phyloP scores from a whole-genome alignment of 64 coral and sea anemone genomes.

The Pocillopora verrucosa region DNA sequence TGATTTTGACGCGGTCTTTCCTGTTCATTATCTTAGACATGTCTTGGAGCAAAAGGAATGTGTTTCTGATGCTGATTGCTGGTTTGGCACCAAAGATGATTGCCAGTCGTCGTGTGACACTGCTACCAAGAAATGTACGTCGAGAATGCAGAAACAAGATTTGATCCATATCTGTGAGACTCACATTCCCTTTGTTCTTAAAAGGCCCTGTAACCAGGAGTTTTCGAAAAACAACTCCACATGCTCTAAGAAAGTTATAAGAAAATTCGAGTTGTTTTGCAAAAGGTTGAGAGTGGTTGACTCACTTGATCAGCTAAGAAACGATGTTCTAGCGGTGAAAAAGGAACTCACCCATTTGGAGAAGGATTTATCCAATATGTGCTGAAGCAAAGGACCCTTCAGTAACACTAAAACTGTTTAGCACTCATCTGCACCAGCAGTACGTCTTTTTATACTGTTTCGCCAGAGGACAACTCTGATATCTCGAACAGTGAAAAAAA shows the following conservation, averaged over 20 bases:
- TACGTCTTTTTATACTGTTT: too few relatives aligned
- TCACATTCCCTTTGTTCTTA: slow-evolving; percentile 32
- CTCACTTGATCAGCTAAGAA: slow-evolving; percentile 1
- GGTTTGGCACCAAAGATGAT: not conserved
- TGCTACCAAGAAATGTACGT: slow-evolving; percentile 38
- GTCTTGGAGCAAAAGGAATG: slow-evolving; percentile 19
- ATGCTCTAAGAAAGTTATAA: not conserved
- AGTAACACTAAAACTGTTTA: too few relatives aligned
- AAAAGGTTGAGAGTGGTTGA: not conserved
- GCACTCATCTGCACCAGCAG: too few relatives aligned
- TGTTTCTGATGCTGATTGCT: slow-evolving; percentile 39
- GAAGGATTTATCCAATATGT: not conserved
- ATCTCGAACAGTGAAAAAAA: too few relatives aligned
- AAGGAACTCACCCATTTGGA: not conserved
- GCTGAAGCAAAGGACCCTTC: not conserved
- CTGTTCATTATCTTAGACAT: not conserved
- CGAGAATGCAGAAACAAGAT: slow-evolving; percentile 28
- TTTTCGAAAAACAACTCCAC: not conserved
- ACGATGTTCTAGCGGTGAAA: not conserved
- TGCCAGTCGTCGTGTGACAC: slow-evolving; percentile 51
- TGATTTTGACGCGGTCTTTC: slow-evolving; percentile 60
- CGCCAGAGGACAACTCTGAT: too few relatives aligned
- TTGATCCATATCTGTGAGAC: slow-evolving; percentile 55
- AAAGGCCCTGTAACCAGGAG: not conserved
- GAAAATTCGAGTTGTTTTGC: not conserved